Conservation (phyloP, 2,797 vertebrate genomes). For the Benthosema pterotum region DNA sequence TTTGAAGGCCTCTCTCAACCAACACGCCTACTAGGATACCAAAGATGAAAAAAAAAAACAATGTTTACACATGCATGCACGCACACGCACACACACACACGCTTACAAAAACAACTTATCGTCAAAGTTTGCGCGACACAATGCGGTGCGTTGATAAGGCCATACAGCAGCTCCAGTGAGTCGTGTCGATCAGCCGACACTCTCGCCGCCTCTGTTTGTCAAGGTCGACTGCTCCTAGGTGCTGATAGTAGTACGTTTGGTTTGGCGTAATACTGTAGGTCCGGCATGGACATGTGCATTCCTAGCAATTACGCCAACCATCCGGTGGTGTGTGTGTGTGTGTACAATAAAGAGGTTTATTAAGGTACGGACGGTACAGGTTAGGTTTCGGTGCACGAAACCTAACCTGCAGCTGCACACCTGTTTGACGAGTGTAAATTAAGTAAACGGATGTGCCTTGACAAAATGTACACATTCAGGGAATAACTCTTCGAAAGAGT, state of each 20-base stretch:
- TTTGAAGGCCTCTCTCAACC: too few relatives aligned
- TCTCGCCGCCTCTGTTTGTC: slow-evolving; percentile 8
- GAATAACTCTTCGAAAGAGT: slow-evolving; percentile 3
- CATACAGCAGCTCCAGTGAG: neutral
- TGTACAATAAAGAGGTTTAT: slow-evolving; percentile 7
- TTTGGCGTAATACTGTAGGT: slow-evolving; percentile 20
- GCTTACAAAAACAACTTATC: neutral
- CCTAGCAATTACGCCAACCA: neutral
- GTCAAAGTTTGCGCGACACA: neutral
- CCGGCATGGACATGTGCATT: slow-evolving; percentile 22
- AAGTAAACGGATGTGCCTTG: neutral
- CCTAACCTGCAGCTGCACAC: neutral
- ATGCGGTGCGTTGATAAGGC: neutral
- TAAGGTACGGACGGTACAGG: too few relatives aligned
- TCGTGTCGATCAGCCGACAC: neutral
- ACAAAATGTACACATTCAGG: neutral
- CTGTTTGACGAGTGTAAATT: neutral
- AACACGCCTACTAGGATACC: too few relatives aligned
- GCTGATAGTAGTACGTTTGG: neutral
- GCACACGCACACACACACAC: neutral
- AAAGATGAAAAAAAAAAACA: too few relatives aligned
- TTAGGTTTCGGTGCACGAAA: too few relatives aligned
- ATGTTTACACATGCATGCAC: too few relatives aligned
- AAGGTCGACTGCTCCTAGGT: slow-evolving; percentile 8
- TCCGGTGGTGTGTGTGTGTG: too few relatives aligned